A percentile compares a stretch with the other conserved stretches of the same genome.
phyloP scores from a whole-genome alignment of 2,113 vertebrate genomes.

The Cricetomys ansorgei region DNA sequence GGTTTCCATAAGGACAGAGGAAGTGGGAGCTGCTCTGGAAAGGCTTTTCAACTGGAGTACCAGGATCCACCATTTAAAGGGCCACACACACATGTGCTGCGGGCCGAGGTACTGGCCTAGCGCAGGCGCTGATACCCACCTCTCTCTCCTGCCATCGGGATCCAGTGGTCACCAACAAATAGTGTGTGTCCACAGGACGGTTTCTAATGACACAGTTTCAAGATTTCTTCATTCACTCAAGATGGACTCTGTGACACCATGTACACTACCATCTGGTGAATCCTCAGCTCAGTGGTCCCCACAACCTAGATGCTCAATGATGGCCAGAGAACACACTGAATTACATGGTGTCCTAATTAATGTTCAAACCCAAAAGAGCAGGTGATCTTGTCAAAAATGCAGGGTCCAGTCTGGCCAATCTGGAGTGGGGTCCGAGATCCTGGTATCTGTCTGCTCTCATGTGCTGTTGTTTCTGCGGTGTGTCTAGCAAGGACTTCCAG shows the following conservation, averaged over 20 bases:
- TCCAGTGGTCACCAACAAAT: no score
- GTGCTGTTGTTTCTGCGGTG: background rate
- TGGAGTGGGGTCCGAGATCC: background rate
- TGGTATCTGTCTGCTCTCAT: background rate
- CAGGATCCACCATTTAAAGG: no score
- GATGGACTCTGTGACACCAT: background rate
- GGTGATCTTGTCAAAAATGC: background rate
- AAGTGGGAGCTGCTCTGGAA: no score
- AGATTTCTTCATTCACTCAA: background rate
- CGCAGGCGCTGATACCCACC: no score
- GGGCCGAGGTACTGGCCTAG: no score
- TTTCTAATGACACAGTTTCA: background rate
- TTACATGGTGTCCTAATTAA: background rate
- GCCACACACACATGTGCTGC: no score
- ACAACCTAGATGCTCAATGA: rapidly evolving
- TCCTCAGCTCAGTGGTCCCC: no score
- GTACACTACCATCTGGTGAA: background rate
- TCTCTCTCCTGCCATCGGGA: no score
- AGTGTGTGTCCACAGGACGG: background rate
- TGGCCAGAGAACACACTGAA: background rate
- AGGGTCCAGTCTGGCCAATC: background rate
- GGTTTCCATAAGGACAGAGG: no score
- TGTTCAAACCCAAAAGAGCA: background rate
- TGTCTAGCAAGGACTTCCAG: background rate
- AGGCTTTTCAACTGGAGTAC: no score